These are phyloP conservation scores for Otolemur crassicaudatus DNA, from an alignment of 2,797 vertebrate genomes.

Conservation along the genomic window DNA sequence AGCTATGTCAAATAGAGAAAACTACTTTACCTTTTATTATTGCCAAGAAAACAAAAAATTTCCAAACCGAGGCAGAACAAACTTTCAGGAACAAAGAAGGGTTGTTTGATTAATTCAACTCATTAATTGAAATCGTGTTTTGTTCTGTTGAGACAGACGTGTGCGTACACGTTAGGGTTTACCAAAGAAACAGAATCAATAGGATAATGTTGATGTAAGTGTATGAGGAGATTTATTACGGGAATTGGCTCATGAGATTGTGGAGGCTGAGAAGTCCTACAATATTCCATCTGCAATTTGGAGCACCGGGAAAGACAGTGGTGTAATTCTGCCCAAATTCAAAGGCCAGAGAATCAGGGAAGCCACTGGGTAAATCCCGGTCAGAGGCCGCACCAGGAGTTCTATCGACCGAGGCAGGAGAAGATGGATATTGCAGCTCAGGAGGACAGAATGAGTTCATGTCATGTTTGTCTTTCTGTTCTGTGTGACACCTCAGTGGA, in stretches of 20 bases:
- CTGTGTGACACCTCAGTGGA: not conserved
- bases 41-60: conserved; percentile 25
- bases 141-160: not conserved
- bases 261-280: not conserved
- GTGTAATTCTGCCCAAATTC: not conserved
- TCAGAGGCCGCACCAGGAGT: not conserved
- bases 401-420: not conserved
- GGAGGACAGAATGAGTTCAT: not conserved
- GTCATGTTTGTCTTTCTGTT: not conserved
- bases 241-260: not conserved
- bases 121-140: conserved; percentile 7
- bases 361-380: not conserved
- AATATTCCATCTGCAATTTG: not conserved
- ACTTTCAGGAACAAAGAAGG: conserved; percentile 15
- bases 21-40: conserved; percentile 23
- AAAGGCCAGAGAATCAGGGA: not conserved
- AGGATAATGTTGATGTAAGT: not conserved
- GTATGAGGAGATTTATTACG: not conserved
- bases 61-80: not conserved
- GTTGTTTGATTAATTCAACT: conserved; percentile 51
- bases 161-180: not conserved
- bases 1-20: conserved; percentile 65
- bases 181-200: not conserved
- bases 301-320: not conserved
- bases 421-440: not conserved